phyloP scores from a whole-genome alignment of 2,888 invertebrate species.

The Leptarthrus brevirostris region DNA sequence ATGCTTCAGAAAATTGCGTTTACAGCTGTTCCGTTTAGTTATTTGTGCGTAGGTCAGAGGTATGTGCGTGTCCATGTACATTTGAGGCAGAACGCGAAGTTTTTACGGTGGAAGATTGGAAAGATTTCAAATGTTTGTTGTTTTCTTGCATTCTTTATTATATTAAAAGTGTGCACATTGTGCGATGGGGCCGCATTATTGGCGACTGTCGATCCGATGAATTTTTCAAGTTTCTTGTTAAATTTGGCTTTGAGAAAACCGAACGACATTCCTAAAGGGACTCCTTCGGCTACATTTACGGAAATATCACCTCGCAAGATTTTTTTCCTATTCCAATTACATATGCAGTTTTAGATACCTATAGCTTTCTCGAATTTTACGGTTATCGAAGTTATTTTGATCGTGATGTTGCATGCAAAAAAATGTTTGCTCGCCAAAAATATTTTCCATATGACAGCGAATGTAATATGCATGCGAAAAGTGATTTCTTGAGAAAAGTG shows the following conservation, averaged over 20 bases:
- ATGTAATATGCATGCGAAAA: slow-evolving; percentile 77
- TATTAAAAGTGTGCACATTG: slow-evolving; percentile 48
- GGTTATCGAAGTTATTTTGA: slow-evolving; percentile 77
- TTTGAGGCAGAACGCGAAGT: slow-evolving; percentile 18
- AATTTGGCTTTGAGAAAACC: slow-evolving; percentile 97
- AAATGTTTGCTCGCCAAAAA: slow-evolving; percentile 88
- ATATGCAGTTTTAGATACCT: slow-evolving; percentile 88
- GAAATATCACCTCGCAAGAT: slow-evolving; percentile 85
- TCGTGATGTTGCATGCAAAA: slow-evolving; percentile 81
- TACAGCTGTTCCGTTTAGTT: too few relatives aligned
- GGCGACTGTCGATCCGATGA: slow-evolving; percentile 76
- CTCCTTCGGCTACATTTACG: slow-evolving; percentile 95
- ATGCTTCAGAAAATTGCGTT: too few relatives aligned
- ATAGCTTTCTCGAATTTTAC: slow-evolving; percentile 90
- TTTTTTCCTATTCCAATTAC: slow-evolving; percentile 78
- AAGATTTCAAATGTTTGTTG: slow-evolving; percentile 49
- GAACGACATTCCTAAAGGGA: slow-evolving; percentile 85
- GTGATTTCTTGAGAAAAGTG: slow-evolving; percentile 83
- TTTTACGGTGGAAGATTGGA: slow-evolving; percentile 6
- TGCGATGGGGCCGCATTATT: slow-evolving; percentile 70
- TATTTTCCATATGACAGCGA: slow-evolving; percentile 84
- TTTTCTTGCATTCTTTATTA: slow-evolving; percentile 46
- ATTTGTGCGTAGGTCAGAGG: too few relatives aligned
- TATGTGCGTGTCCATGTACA: too few relatives aligned
- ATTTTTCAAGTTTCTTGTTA: slow-evolving; percentile 91